Conservation (phyloP, 2,113 vertebrate species). For the Sclerurus mexicanus region DNA sequence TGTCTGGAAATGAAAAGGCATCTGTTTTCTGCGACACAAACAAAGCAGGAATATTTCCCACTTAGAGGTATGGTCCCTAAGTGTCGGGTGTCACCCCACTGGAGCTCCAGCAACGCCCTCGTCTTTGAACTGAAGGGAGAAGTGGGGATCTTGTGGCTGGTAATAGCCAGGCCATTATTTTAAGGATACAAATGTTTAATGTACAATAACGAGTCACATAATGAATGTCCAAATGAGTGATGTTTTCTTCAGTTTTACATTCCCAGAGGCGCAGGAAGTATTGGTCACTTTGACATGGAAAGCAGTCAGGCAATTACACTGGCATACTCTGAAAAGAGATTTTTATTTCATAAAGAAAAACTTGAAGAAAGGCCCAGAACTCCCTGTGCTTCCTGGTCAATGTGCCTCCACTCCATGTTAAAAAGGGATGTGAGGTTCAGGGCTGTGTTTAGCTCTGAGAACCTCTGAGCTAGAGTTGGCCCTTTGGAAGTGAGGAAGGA, state of each 20-base stretch:
- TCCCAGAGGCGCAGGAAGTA: constrained; percentile 37
- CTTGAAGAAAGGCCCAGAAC: constrained; percentile 13
- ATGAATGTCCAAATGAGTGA: constrained; percentile 46
- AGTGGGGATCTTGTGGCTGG: constrained; percentile 26
- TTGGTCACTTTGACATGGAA: constrained; percentile 47
- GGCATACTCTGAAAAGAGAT: not conserved
- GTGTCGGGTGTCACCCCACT: not conserved
- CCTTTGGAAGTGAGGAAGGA: constrained; percentile 2
- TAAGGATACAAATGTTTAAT: constrained; percentile 54
- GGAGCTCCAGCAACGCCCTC: not conserved
- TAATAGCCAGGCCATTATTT: constrained; percentile 23
- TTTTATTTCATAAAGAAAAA: constrained; percentile 8
- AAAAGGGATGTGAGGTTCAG: not conserved
- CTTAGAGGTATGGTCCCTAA: not conserved
- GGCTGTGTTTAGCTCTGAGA: not conserved
- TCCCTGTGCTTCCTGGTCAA: not conserved
- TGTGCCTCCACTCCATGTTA: not conserved
- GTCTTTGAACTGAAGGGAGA: constrained; percentile 5
- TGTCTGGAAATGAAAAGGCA: not conserved
- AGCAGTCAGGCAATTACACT: constrained; percentile 21
- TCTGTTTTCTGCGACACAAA: not conserved
- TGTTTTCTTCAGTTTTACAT: constrained; percentile 16
- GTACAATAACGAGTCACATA: constrained; percentile 38
- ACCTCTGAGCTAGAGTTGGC: not conserved
- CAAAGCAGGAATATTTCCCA: not conserved